Percentiles rank a stretch among this genome's conserved stretches.
These are phyloP conservation scores for Paracentrotus lividus DNA, from an alignment of 53 echinoderm and acorn worm species.

Conservation along the genomic window DNA sequence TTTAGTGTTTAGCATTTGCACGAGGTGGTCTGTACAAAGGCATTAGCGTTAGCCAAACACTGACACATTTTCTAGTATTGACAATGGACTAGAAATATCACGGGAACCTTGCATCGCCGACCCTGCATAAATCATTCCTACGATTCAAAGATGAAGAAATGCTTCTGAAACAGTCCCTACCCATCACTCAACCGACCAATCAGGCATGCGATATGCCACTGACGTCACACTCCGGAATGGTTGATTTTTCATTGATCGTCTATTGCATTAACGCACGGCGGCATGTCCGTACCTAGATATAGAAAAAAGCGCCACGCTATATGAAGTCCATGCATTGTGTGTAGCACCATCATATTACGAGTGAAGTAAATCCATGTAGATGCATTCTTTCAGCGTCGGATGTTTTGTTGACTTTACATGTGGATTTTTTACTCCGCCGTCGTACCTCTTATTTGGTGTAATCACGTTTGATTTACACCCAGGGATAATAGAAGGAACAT, in stretches of 20 bases:
- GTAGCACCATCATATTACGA: background rate
- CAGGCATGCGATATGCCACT: slow-evolving; percentile 57
- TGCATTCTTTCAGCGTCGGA: slow-evolving; percentile 37
- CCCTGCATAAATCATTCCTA: slow-evolving; percentile 26
- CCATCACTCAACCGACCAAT: slow-evolving; percentile 63
- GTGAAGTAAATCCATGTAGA: slow-evolving; percentile 31
- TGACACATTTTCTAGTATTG: slow-evolving; percentile 22
- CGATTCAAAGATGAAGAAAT: slow-evolving; percentile 21
- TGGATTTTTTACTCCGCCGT: slow-evolving; percentile 31
- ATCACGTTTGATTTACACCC: background rate
- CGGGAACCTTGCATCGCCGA: slow-evolving; percentile 32
- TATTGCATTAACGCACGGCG: slow-evolving; percentile 61
- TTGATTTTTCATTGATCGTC: slow-evolving; percentile 71
- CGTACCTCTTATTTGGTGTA: background rate
- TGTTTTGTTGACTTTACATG: slow-evolving; percentile 33
- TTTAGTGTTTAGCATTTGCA: slow-evolving; percentile 17
- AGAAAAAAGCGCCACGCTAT: slow-evolving; percentile 18
- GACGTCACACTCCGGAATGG: slow-evolving; percentile 56
- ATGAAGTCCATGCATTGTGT: slow-evolving; percentile 42
- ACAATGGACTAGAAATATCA: slow-evolving; percentile 3
- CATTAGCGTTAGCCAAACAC: background rate
- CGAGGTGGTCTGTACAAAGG: background rate
- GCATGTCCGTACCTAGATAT: slow-evolving; percentile 54
- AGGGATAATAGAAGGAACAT: slow-evolving; percentile 14
- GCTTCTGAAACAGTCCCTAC: background rate